Conservation (phyloP, 2,888 invertebrate species). For the Pachycephus smyrnensis region DNA sequence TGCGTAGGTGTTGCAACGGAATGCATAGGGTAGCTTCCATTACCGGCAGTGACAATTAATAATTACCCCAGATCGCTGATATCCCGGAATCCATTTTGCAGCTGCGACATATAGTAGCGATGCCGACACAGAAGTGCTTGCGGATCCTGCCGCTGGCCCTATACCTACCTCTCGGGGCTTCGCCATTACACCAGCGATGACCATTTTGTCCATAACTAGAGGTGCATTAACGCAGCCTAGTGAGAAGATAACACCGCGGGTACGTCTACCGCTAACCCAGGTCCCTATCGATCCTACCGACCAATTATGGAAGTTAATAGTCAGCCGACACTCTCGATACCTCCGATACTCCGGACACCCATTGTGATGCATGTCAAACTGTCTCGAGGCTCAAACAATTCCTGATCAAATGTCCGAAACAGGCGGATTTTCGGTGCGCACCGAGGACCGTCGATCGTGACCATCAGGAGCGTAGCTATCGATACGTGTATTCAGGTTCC, state of each 20-base stretch:
- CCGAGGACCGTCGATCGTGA: background rate
- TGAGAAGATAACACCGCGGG: conserved; percentile 56
- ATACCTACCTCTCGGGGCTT: background rate
- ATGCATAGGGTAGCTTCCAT: conserved; percentile 38
- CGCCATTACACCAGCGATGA: conserved; percentile 29
- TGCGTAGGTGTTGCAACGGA: background rate
- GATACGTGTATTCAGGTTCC: background rate
- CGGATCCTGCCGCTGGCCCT: background rate
- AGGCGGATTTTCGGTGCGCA: background rate
- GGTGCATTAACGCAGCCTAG: conserved; percentile 58
- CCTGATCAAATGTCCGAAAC: background rate
- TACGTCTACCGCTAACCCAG: conserved; percentile 9
- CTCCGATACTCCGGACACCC: conserved; percentile 4
- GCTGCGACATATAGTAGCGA: conserved; percentile 24
- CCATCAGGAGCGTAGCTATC: background rate
- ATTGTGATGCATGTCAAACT: conserved; percentile 5
- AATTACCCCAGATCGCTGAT: conserved; percentile 56
- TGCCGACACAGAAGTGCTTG: conserved; percentile 1
- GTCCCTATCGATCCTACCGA: conserved; percentile 47
- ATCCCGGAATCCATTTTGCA: conserved; percentile 46
- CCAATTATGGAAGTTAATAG: conserved; percentile 50
- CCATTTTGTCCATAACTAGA: conserved; percentile 59
- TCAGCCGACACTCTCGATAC: conserved; percentile 11
- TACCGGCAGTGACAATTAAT: conserved; percentile 54
- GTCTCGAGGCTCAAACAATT: background rate